phyloP scores from a whole-genome alignment of 2,113 vertebrate genomes.

The Chauna torquata region DNA sequence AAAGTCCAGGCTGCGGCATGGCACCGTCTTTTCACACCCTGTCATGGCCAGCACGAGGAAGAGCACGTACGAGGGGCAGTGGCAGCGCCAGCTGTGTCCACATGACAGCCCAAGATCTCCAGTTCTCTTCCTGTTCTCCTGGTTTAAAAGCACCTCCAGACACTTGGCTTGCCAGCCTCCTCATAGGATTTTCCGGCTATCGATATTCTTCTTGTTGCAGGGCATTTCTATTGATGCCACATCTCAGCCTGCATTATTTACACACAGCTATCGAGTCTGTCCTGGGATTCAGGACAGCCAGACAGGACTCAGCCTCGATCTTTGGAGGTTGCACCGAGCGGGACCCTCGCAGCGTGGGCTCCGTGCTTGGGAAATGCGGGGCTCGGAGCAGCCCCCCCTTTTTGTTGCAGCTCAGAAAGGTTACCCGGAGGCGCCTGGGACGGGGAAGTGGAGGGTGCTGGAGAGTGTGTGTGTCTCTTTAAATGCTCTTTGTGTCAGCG shows the following conservation, averaged over 20 bases:
- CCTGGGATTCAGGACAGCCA: conserved; percentile 1
- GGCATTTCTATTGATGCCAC: conserved; percentile 54
- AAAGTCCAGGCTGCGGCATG: neutral
- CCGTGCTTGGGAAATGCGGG: neutral
- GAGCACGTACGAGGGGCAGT: neutral
- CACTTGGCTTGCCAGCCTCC: neutral
- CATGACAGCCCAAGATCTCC: neutral
- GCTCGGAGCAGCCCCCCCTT: neutral
- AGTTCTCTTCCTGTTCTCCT: neutral
- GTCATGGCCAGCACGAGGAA: neutral
- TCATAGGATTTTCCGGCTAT: conserved; percentile 60
- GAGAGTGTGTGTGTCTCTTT: conserved; percentile 88
- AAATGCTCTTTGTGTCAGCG: conserved; percentile 88
- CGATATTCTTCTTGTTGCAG: conserved; percentile 43
- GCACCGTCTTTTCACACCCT: neutral
- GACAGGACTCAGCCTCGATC: conserved; percentile 4
- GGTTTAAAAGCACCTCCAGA: neutral
- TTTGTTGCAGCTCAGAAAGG: neutral
- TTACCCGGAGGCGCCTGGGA: conserved; percentile 8
- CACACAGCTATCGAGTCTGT: conserved; percentile 3
- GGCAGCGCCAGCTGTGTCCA: neutral
- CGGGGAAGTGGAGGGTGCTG: conserved; percentile 35
- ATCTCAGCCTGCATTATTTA: conserved; percentile 23
- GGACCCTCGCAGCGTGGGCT: neutral
- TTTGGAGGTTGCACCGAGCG: neutral